These are phyloP conservation scores for Branchinecta sandiegonensis DNA, from an alignment of 2,888 invertebrate genomes.

Conservation along the genomic window DNA sequence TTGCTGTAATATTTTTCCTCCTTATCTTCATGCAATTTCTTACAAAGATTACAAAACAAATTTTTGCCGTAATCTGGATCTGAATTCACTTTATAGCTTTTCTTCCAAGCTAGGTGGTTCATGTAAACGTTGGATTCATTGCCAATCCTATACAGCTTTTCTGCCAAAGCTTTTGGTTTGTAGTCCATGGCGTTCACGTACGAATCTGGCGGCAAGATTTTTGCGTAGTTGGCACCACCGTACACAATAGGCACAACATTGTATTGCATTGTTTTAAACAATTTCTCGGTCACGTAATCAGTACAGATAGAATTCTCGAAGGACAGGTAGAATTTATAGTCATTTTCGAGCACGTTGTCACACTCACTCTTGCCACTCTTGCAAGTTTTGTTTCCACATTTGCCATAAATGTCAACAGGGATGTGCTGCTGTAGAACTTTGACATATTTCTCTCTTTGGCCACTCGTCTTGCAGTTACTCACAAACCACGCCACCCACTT, in stretches of 20 bases:
- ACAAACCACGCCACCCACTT: slow-evolving; percentile 27
- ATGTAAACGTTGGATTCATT: slow-evolving; percentile 17
- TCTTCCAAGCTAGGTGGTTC: slow-evolving; percentile 23
- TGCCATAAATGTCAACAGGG: slow-evolving; percentile 25
- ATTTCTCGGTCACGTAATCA: slow-evolving; percentile 23
- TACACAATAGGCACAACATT: slow-evolving; percentile 20
- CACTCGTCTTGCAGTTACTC: slow-evolving; percentile 26
- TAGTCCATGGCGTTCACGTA: slow-evolving; percentile 22
- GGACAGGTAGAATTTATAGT: slow-evolving; percentile 23
- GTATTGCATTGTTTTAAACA: slow-evolving; percentile 20
- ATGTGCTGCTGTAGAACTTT: slow-evolving; percentile 24
- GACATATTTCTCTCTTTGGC: slow-evolving; percentile 26
- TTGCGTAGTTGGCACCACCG: slow-evolving; percentile 22
- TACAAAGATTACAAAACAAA: slow-evolving; percentile 20
- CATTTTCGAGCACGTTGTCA: slow-evolving; percentile 19
- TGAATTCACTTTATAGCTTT: slow-evolving; percentile 16
- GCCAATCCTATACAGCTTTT: slow-evolving; percentile 18
- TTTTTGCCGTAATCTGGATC: not conserved
- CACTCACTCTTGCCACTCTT: slow-evolving; percentile 4
- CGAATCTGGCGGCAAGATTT: slow-evolving; percentile 22
- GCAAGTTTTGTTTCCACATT: slow-evolving; percentile 17
- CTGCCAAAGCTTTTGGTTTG: slow-evolving; percentile 21
- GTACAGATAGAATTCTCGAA: slow-evolving; percentile 23
- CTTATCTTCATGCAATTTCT: slow-evolving; percentile 21
- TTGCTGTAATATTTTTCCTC: not conserved